Conservation (phyloP, 2,888 invertebrate species). For the Steromphala cineraria region DNA sequence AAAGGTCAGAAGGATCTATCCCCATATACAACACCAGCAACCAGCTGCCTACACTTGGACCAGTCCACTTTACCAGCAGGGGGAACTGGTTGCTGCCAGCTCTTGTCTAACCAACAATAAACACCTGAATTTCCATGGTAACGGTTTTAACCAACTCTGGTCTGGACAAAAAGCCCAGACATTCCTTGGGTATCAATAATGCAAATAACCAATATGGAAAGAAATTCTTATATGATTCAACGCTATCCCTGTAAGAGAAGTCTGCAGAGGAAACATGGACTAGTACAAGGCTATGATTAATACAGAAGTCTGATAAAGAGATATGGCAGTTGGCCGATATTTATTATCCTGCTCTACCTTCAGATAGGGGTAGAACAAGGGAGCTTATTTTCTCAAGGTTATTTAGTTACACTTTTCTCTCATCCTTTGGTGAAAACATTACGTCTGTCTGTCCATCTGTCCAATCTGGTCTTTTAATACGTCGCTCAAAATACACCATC, state of each 20-base stretch:
- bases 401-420: neutral
- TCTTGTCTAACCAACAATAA: neutral
- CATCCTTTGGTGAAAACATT: too few relatives aligned
- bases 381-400: neutral
- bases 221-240: too few relatives aligned
- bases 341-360: neutral
- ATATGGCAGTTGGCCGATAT: neutral
- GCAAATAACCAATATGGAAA: too few relatives aligned
- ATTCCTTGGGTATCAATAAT: too few relatives aligned
- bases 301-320: neutral
- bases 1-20: neutral
- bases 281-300: neutral
- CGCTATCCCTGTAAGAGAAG: too few relatives aligned
- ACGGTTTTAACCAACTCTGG: neutral
- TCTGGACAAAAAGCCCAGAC: too few relatives aligned
- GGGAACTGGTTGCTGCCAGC: neutral
- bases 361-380: neutral
- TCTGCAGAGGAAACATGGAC: neutral
- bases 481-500: too few relatives aligned
- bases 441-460: too few relatives aligned
- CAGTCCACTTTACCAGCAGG: neutral
- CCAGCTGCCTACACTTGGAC: neutral
- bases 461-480: too few relatives aligned
- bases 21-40: constrained; percentile 3
- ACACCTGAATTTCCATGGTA: neutral